Base-by-base conservation (phyloP, 2,797 vertebrate species). In the Amblyraja radiata region DNA sequence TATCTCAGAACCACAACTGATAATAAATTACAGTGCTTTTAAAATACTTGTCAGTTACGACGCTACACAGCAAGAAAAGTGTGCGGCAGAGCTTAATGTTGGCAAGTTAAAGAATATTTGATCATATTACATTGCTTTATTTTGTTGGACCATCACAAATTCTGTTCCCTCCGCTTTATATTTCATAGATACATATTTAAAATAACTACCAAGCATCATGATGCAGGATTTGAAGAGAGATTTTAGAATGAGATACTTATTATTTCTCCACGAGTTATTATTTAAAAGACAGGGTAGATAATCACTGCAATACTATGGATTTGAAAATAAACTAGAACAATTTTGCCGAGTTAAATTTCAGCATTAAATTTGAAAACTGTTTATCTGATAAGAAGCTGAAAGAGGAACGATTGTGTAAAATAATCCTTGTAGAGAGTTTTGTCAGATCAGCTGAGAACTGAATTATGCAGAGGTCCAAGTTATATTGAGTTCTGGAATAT, bases 21-120 rank as follows among this genome's bases (percentile, higher is more conserved):
- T 16, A 65, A 16, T 21, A 88, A 32, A 36, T 21, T 68, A 68
- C 1, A 32, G 61, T 32, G 61, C 14, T 74, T 91, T 74, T 74
- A 54, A 91, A 74, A 25, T 92, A 76, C 71, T 74, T 76, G 90
- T 76, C 71, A 91, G 32, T 39, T 71, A 71, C 88, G 73, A 32
- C 46, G 36, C 54, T 74, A 46, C 25, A 23, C 21, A 74, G 39
- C 25, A 54, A 73, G 71, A 91, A 91, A 74, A 46, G 36, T 54
- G 39, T 11, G 76, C 13, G 4, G 71, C 39, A 16, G 91, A 25
- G 21, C 11, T 14, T 74, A 74, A 7, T 36, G 11, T 46, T 54
- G 39, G 6, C 25, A 46, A 46, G 25, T 46, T 6, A 74, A 28
- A 0, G 25, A 68, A 68, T 39, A 9, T 7, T 36, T 81, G 32